These are phyloP conservation scores for Mythimna albipuncta DNA, from an alignment of 2,888 invertebrate species.

Conservation along the genomic window DNA sequence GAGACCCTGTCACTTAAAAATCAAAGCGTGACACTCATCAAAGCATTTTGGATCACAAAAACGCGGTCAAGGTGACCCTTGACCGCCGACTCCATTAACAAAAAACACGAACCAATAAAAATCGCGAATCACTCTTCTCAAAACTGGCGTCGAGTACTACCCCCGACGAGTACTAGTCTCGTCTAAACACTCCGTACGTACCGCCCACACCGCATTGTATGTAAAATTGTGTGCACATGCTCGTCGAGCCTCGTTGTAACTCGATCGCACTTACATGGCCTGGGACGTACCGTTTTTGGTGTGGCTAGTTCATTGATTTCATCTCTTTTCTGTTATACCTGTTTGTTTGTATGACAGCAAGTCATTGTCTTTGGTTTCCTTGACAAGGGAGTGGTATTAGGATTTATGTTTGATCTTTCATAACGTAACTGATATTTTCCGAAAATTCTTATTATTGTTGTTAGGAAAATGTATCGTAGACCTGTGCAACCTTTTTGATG, in stretches of 20 bases:
- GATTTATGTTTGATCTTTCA: neutral
- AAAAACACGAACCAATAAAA: conserved; percentile 25
- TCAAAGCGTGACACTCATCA: conserved; percentile 25
- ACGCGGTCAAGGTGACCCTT: conserved; percentile 38
- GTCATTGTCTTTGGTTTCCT: conserved; percentile 54
- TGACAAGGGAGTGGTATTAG: conserved; percentile 13
- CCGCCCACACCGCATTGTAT: conserved; percentile 87
- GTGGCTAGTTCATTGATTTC: conserved; percentile 67
- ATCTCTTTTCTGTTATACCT: conserved; percentile 49
- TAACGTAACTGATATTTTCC: neutral
- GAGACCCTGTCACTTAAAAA: conserved; percentile 26
- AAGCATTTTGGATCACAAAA: conserved; percentile 15
- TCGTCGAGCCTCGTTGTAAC: conserved; percentile 68
- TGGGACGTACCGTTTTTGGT: conserved; percentile 83
- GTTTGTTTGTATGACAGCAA: conserved; percentile 53
- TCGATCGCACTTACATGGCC: conserved; percentile 79
- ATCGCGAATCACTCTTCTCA: conserved; percentile 47
- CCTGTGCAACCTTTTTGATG: neutral
- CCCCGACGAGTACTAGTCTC: conserved; percentile 66
- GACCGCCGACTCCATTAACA: conserved; percentile 18
- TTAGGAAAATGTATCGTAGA: neutral
- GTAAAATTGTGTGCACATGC: conserved; percentile 78
- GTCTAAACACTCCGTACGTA: conserved; percentile 57
- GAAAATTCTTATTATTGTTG: neutral
- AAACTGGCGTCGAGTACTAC: conserved; percentile 54